Conservation (phyloP, 2,888 invertebrate genomes). For the Tryphoninae sp. region DNA sequence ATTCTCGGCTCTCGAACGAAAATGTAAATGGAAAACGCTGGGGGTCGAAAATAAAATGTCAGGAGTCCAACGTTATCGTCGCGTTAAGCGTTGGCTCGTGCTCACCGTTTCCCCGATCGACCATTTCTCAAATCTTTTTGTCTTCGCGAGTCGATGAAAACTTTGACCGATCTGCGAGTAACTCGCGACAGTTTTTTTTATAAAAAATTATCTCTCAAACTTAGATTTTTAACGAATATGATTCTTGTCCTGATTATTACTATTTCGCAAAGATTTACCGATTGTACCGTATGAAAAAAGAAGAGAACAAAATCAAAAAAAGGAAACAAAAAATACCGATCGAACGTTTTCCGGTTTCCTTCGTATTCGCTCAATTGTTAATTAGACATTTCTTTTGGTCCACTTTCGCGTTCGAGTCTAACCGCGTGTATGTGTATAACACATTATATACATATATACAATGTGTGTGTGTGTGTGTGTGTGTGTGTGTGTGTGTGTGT, state of each 20-base stretch:
- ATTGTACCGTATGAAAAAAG: background rate
- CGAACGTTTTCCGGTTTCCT: background rate
- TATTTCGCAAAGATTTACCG: conserved; percentile 2
- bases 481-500: too few species aligned
- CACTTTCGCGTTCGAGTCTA: background rate
- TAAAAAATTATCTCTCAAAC: background rate
- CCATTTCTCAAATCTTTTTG: conserved; percentile 39
- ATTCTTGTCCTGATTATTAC: background rate
- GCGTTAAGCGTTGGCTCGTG: conserved; percentile 28
- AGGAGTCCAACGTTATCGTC: conserved; percentile 34
- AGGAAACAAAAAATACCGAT: background rate
- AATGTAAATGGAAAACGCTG: background rate
- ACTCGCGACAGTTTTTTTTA: background rate
- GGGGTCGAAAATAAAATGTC: conserved; percentile 23
- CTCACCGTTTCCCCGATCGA: conserved; percentile 26
- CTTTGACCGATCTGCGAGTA: background rate
- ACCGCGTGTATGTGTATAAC: background rate
- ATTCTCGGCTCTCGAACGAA: background rate
- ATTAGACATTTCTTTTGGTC: conserved; percentile 2
- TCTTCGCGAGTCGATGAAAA: conserved; percentile 11
- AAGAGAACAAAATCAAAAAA: too few species aligned
- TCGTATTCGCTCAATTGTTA: background rate
- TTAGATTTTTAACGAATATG: background rate
- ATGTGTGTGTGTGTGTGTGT: background rate
- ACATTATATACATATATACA: background rate